Base-by-base conservation (phyloP, 2,113 vertebrate genomes). In the Dicerorhinus sumatrensis region DNA sequence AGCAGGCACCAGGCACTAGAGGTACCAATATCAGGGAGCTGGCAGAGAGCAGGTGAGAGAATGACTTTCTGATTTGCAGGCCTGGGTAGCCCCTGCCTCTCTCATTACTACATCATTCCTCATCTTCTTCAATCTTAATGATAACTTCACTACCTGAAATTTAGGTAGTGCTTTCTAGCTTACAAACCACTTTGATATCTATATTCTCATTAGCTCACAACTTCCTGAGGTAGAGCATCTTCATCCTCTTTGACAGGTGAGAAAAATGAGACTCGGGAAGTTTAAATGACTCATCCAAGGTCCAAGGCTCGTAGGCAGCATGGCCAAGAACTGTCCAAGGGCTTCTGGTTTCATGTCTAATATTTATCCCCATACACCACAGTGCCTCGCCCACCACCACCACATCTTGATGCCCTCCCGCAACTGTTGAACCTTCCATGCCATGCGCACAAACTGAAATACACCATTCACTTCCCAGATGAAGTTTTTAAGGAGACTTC, bases 111-210 rank as follows among this genome's bases (percentile, higher is more conserved):
- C 18, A 3, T 42, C 72, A 51, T 56, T 56, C 18, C 14, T 86
- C 23, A 36, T 56, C 36, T 29, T 73, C 46, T 25, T 85, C 31
- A 80, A 13, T 48, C 42, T 48, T 94, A 31, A 29, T 14, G 16
- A 83, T 42, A 36, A 65, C 48, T 31, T 85, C 60, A 75, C 70
- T 33, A 63, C 67, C 83, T 84, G 46, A 72, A 95, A 91, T 70
- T 51, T 56, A 75, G 72, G 42, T 48, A 48, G 48, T 48, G 48
- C 48, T 48, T 48, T 48, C 48, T 11, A 48, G 48, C 48, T 48
- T 39, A 84, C 12, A 69, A 95, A 16, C 29, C 76, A 73, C 63
- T 91, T 54, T 69, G 25, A 63, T 75, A 58, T 25, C 63, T 56
- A 23, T 65, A 65, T 88, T 91, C 36, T 83, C n/a, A 58, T 80